Evolutionary conservation across 2,113 vertebrate genomes (phyloP), one percentile per base, ranked within the genome.

Genomic region (Pogonocichla stellata): DNA sequence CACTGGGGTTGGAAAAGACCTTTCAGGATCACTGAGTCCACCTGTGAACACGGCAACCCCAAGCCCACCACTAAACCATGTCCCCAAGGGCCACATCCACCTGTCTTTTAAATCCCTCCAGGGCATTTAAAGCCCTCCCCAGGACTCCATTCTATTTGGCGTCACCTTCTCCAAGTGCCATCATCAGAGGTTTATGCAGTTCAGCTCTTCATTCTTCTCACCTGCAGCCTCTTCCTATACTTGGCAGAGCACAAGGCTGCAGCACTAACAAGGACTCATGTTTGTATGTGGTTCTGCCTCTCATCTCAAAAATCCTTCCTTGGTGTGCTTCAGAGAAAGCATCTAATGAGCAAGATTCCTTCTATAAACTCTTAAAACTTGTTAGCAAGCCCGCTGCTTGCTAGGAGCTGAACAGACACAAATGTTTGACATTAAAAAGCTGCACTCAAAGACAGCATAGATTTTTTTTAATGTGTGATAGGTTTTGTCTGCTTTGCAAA

Each of bases 31-130:
- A 43, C 19, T 12, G 18, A 47, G 19, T 25, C 12, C 40, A 47
- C 10, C 24, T 29, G 8, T 25, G 26, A 73, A 34, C 0, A 3
- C 34, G 42, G 17, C 48, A 50, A 28, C 0, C 0, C 31, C 42
- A 62, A 65, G 12, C 11, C 12, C 1, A 0, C 12, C 19, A 28
- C 60, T 19, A 66, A 66, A 66, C 12, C 60, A 51, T 10, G 15
- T 29, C 12, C 26, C 23, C 38, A 20, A 2, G 14, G n/a, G 19
- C 33, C 33, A n/a, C 10, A n/a, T 20, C 10, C n/a, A 16, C 8
- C 12, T 24, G 19, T 43, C 16, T 58, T 45, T 38, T 51, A 33
- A 73, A 80, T 14, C 18, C 15, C 22, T 33, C 26, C 51, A 51
- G 43, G 10, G 29, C 19, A 43, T 43, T 50, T 33, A 51, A 58